These are phyloP conservation scores for Belgica antarctica DNA, from an alignment of 2,888 invertebrate genomes.

Conservation along the genomic window DNA sequence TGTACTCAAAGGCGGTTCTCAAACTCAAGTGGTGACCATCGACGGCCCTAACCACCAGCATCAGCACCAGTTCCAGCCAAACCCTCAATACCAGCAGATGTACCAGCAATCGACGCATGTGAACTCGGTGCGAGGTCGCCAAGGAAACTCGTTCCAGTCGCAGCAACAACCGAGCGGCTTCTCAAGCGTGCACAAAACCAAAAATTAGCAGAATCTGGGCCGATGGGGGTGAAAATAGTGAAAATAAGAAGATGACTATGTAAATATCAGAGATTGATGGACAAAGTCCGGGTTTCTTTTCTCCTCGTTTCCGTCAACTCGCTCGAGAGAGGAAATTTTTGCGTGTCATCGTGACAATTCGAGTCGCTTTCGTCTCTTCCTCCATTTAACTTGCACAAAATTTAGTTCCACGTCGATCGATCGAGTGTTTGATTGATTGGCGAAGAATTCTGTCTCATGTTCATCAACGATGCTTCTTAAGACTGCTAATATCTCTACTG, in stretches of 20 bases:
- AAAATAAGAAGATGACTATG: not conserved
- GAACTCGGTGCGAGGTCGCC: constrained; percentile 23
- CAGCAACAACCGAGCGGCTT: not conserved
- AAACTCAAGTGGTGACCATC: constrained; percentile 24
- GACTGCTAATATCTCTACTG: constrained; percentile 40
- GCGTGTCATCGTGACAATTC: not conserved
- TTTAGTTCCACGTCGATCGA: no score
- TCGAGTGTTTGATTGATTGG: no score
- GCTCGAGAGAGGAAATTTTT: no score
- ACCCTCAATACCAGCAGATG: constrained; percentile 30
- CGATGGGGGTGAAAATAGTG: not conserved
- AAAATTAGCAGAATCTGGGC: constrained; percentile 38
- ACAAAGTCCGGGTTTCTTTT: not conserved
- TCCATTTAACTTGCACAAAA: constrained; percentile 15
- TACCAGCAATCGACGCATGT: constrained; percentile 29
- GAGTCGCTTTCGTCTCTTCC: not conserved
- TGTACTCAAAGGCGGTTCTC: not conserved
- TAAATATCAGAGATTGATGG: no score
- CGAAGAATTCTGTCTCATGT: not conserved
- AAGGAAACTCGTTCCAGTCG: constrained; percentile 36
- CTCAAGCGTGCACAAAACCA: constrained; percentile 38
- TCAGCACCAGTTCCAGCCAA: constrained; percentile 15
- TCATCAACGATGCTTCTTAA: constrained; percentile 5
- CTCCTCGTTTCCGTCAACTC: no score
- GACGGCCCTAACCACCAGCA: constrained; percentile 40